These are phyloP conservation scores for Ophiothrix spiculata DNA, from an alignment of 35 echinoderm and acorn worm species.

Conservation along the genomic window DNA sequence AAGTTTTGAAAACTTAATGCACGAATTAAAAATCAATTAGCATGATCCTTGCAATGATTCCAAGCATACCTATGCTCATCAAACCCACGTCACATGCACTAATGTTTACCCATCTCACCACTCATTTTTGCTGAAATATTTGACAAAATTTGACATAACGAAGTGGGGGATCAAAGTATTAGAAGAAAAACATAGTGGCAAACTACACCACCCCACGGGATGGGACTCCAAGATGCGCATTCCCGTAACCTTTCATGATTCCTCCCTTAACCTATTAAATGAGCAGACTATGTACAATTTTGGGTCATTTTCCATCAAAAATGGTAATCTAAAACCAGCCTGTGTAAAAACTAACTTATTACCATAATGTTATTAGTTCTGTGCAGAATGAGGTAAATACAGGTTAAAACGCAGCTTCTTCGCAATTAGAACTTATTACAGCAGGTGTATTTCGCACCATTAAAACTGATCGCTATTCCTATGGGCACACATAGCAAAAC, in stretches of 20 bases:
- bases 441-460: slow-evolving; percentile 8
- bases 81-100: too few relatives aligned
- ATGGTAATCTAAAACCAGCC: background rate
- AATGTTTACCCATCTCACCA: too few relatives aligned
- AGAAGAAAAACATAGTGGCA: background rate
- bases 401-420: slow-evolving; percentile 3
- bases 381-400: background rate
- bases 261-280: background rate
- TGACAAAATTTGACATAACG: too few relatives aligned
- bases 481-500: slow-evolving; percentile 10
- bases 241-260: too few relatives aligned
- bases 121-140: too few relatives aligned
- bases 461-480: slow-evolving; percentile 8
- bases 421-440: background rate
- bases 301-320: slow-evolving; percentile 4
- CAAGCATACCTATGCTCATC: too few relatives aligned
- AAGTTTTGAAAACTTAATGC: too few relatives aligned
- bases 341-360: background rate
- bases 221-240: background rate
- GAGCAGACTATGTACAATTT: background rate
- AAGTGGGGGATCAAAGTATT: background rate
- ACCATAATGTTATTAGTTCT: background rate
- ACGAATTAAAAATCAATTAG: too few relatives aligned
- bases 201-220: background rate
- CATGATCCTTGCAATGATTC: too few relatives aligned